Base-by-base conservation (phyloP, 2,797 vertebrate genomes). In the Botia kubotai region DNA sequence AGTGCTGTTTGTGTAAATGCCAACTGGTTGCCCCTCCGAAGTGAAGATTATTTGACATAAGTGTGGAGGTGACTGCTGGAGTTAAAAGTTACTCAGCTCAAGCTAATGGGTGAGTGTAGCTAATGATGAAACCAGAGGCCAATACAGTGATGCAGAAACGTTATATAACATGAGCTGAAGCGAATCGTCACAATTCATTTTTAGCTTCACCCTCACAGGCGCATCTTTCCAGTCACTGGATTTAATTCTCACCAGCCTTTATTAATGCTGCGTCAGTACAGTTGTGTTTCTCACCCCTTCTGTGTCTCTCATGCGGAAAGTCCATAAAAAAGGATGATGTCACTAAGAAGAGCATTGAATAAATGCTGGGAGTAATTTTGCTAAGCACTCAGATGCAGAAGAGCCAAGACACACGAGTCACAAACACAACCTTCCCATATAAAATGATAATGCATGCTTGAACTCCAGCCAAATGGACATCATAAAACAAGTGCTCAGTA, bases 81-180 rank as follows among this genome's bases (percentile, higher is more conserved):
- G 21, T 26, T 52, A 88, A 82, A 82, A 77, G 79, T 90, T 90
- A 75, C 86, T 83, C 88, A 81, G 62, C 79, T 79, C 43, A 87
- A 89, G 90, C 89, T 84, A 91, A 90, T 90, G 80, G 82, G 80
- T 82, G 86, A 84, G 86, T 78, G 81, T 79, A 81, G 75, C 75
- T 85, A 77, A 79, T 93, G 90, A 91, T 92, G 88, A 91, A 92
- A 92, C 87, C 84, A 80, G 83, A 85, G 72, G 88, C 79, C 77
- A 92, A 88, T 86, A 84, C 85, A 81, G 82, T 84, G 71, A 77
- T 58, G 26, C 81, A 75, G 86, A 87, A 85, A 72, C 77, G 76
- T 83, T 84, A 71, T 72, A 60, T 82, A 79, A 78, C 63, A 67
- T 10, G 43, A 60, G 60, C 65, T 36, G 63, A 75, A 74, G 72